These are phyloP conservation scores for Caenorhabditis sinica DNA, from an alignment of 2,888 invertebrate species.

Conservation along the genomic window DNA sequence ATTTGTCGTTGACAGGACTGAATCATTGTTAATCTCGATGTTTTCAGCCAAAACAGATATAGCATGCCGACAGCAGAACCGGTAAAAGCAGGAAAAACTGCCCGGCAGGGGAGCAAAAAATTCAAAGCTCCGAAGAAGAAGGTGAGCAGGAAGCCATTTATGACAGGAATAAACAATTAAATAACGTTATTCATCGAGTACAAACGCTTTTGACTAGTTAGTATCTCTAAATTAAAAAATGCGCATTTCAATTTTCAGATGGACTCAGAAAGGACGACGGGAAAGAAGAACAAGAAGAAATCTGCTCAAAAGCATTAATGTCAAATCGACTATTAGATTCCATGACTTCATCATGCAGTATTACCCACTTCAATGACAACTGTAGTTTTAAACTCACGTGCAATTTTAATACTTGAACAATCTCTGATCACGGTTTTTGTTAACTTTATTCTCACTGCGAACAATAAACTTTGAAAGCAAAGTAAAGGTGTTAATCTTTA, in stretches of 20 bases:
- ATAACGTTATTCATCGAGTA: too few species aligned
- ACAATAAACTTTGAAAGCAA: not conserved
- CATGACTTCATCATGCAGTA: not conserved
- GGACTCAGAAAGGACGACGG: not conserved
- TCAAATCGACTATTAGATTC: not conserved
- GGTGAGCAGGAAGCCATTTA: not conserved
- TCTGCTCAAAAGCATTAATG: not conserved
- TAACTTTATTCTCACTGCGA: not conserved
- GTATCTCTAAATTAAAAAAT: too few species aligned
- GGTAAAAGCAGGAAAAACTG: not conserved
- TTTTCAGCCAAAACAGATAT: not conserved
- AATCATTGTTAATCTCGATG: not conserved
- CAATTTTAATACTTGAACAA: slow-evolving; percentile 2
- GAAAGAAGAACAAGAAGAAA: not conserved
- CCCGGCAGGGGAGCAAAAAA: not conserved
- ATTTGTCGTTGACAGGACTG: not conserved
- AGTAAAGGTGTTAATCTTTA: not conserved
- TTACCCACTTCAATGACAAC: not conserved
- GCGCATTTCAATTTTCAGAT: not conserved
- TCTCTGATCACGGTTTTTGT: not conserved
- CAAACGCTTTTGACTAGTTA: too few species aligned
- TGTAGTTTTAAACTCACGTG: not conserved
- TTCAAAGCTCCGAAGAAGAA: slow-evolving; percentile 11
- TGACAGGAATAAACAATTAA: too few species aligned
- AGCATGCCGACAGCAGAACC: not conserved